Evolutionary conservation across 1,140 invertebrate genomes (phyloP), one percentile per base, ranked within the genome.

Genomic region (Caenorhabditis brenneri): DNA sequence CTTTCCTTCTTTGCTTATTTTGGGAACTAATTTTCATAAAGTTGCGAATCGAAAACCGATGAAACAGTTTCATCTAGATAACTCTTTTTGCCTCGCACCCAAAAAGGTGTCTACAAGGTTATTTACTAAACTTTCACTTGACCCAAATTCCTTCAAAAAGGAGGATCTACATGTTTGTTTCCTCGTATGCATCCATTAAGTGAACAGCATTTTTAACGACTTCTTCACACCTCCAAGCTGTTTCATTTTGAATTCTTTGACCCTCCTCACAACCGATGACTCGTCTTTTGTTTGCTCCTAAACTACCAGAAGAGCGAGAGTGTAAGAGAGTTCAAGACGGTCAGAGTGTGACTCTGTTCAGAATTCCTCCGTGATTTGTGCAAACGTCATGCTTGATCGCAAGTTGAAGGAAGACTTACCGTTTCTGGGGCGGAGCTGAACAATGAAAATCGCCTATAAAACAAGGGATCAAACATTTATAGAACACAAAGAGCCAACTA

Each of bases 71-170:
- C 31, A 16, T 65, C 58, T 29, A 29, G 53, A 58, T 65, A 55
- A 55, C 24, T 55, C 27, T 51, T 15, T 51, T 51, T n/a, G 15
- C 27, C 12, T 74, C 22, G 33, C 33, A 9, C 60, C 65, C 24
- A n/a, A 6, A 10, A 42, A 27, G n/a, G 65, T 74, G 65, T 74
- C 12, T 46, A 74, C 65, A 74, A 74, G 65, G 65, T 74, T 74
- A 74, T 74, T 74, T 74, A 74, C 65, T 74, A 39, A 74, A 74
- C 65, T 74, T 74, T 74, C 65, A 74, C 65, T 74, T 74, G 65
- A 74, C 65, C 65, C 65, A 22, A 42, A 46, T 46, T 74, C n/a
- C 22, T 74, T 42, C 65, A 46, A 74, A 74, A 74, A 36, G 58
- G 58, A 65, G 36, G 58, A 31, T 36, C 27, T 22, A 42, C 6